phyloP scores from a whole-genome alignment of 2,797 vertebrate genomes.

The Sebastes trivittatus region DNA sequence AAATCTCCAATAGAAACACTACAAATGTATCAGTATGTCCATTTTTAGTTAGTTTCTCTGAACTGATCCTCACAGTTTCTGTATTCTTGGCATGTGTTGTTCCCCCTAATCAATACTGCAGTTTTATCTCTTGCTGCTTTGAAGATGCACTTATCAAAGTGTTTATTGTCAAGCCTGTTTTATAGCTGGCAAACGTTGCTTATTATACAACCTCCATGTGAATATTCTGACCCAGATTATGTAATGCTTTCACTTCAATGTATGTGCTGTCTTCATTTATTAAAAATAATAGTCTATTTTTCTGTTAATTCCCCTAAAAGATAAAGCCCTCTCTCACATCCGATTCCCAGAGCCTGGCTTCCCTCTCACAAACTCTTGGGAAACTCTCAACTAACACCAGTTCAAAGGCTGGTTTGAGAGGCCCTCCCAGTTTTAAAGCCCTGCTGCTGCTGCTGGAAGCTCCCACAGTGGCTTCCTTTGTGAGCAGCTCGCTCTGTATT shows the following conservation, averaged over 20 bases:
- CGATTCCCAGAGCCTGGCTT: constrained; percentile 57
- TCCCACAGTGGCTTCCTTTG: constrained; percentile 78
- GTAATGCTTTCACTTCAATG: not conserved
- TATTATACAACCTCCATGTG: not conserved
- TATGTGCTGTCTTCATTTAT: not conserved
- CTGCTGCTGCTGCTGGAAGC: constrained; percentile 57
- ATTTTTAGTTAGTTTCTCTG: not conserved
- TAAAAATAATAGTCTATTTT: not conserved
- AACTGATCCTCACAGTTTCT: not conserved
- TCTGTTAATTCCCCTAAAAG: not conserved
- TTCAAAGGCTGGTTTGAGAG: constrained; percentile 71
- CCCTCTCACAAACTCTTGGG: constrained; percentile 65
- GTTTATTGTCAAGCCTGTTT: not conserved
- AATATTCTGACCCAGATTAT: not conserved
- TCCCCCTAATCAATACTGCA: not conserved
- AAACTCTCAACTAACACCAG: constrained; percentile 62
- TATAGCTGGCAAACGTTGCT: not conserved
- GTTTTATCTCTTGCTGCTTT: not conserved
- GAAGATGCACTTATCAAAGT: not conserved
- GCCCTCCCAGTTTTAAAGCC: constrained; percentile 61
- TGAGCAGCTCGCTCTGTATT: constrained; percentile 71
- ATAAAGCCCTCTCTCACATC: constrained; percentile 28
- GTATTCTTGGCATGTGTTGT: not conserved
- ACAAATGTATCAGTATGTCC: not conserved
- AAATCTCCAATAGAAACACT: not conserved